Percentiles rank a stretch among this genome's conserved stretches.
Conservation (phyloP, 2,888 invertebrate genomes). For the Drosophila neonasuta region DNA sequence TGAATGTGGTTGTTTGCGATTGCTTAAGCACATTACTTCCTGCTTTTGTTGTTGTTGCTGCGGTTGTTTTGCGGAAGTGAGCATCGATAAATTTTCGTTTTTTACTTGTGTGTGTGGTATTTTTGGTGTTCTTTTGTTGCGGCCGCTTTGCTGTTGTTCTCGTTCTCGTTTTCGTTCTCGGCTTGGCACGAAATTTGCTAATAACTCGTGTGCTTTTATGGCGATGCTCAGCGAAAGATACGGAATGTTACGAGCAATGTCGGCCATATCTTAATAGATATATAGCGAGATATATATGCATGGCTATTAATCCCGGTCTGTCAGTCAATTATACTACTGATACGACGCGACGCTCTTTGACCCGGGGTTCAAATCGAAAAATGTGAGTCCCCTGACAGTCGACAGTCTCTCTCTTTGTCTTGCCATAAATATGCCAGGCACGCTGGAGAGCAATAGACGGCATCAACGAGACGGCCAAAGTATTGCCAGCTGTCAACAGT, state of each 20-base stretch:
- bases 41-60: conserved; percentile 37
- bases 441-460: conserved; percentile 23
- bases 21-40: conserved; percentile 57
- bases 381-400: conserved; percentile 9
- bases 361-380: conserved; percentile 27
- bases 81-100: conserved; percentile 72
- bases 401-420: background rate
- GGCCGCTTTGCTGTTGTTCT: conserved; percentile 15
- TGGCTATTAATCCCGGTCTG: conserved; percentile 47
- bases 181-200: conserved; percentile 48
- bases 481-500: conserved; percentile 13
- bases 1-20: conserved; percentile 38
- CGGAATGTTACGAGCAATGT: conserved; percentile 11
- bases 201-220: conserved; percentile 56
- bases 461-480: background rate
- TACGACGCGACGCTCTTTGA: conserved; percentile 12
- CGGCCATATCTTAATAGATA: conserved; percentile 14
- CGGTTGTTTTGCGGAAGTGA: conserved; percentile 66
- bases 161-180: conserved; percentile 4
- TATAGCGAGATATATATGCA: conserved; percentile 33
- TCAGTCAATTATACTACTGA: conserved; percentile 26
- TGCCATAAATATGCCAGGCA: conserved; percentile 45
- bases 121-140: conserved; percentile 21
- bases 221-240: conserved; percentile 44
- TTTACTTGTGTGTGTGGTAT: conserved; percentile 52